These are phyloP conservation scores for Heliconius aoede DNA, from an alignment of 2,888 invertebrate species.

Conservation along the genomic window DNA sequence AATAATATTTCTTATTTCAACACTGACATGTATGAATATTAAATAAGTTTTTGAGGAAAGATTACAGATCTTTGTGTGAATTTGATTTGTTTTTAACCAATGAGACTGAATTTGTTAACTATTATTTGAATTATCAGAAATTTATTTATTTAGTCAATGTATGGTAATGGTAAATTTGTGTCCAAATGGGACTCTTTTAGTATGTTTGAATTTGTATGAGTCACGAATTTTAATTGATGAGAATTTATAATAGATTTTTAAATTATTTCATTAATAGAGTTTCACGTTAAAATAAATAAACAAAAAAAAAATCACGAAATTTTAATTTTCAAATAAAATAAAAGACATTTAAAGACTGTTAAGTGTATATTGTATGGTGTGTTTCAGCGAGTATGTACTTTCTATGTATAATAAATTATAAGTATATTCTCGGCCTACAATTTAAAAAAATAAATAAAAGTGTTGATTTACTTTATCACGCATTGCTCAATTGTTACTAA, in stretches of 20 bases:
- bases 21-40: constrained; percentile 38
- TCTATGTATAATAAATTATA: not conserved
- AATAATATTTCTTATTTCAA: constrained; percentile 15
- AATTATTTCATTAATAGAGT: not conserved
- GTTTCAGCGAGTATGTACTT: constrained; percentile 37
- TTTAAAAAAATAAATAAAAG: constrained; percentile 5
- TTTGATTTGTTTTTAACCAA: constrained; percentile 70
- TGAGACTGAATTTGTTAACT: constrained; percentile 83
- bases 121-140: constrained; percentile 66
- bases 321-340: constrained; percentile 45
- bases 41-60: constrained; percentile 69
- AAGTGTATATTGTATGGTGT: constrained; percentile 41
- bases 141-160: constrained; percentile 70
- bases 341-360: constrained; percentile 76
- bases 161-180: constrained; percentile 37
- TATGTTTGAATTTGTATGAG: constrained; percentile 27
- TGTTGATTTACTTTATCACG: constrained; percentile 43
- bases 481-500: constrained; percentile 50
- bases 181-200: constrained; percentile 24
- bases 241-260: not conserved
- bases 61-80: constrained; percentile 59
- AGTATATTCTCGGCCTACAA: constrained; percentile 19
- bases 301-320: too few relatives aligned
- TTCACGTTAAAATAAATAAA: too few relatives aligned
- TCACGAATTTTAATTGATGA: not conserved